Conservation (phyloP, 2,113 vertebrate genomes). For the Pelecanoides urinatrix region DNA sequence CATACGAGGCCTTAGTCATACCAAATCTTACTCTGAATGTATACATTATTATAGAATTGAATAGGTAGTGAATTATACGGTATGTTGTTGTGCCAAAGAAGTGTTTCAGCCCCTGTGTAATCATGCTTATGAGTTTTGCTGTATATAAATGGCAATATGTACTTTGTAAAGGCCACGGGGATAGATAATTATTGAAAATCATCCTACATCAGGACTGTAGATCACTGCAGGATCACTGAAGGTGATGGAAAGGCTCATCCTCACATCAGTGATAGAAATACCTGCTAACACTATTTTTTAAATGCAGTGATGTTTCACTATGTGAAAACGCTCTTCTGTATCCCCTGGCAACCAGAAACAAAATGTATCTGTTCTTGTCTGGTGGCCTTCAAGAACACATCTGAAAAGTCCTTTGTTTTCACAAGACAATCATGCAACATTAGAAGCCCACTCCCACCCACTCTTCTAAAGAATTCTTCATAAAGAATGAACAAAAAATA, state of each 20-base stretch:
- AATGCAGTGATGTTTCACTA: conserved; percentile 5
- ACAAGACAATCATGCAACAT: not conserved
- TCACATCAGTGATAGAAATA: not conserved
- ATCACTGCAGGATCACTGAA: not conserved
- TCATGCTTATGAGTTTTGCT: not conserved
- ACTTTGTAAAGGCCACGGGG: not conserved
- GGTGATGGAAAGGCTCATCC: not conserved
- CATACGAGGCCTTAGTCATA: not conserved
- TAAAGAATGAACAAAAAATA: conserved; percentile 16
- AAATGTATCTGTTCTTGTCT: conserved; percentile 57
- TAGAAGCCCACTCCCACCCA: not conserved
- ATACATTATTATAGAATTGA: not conserved
- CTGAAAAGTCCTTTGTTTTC: conserved; percentile 52
- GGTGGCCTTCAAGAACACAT: conserved; percentile 27
- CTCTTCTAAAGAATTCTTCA: not conserved
- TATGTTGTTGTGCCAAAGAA: not conserved
- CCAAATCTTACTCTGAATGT: not conserved
- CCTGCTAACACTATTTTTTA: conserved; percentile 7
- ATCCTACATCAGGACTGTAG: not conserved
- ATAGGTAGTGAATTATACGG: not conserved
- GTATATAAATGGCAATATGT: not conserved
- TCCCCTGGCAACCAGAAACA: conserved; percentile 60
- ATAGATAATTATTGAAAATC: not conserved
- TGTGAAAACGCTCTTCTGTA: conserved; percentile 38
- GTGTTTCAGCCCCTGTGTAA: not conserved